Evolutionary conservation across 2,113 vertebrate genomes (phyloP).

Genomic region (Lipotes vexillifer): DNA sequence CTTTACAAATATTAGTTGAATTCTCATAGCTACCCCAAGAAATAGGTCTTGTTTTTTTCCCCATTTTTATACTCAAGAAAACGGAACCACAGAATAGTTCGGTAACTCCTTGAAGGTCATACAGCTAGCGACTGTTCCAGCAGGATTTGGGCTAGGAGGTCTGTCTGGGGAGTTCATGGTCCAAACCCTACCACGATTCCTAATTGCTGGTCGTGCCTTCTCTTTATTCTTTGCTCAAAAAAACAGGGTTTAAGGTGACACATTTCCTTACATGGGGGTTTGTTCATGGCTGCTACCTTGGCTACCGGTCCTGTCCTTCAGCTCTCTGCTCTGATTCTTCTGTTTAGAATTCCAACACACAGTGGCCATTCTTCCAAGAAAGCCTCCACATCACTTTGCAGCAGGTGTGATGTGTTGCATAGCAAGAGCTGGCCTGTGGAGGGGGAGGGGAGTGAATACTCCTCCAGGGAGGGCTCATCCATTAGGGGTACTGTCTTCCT

Average conservation of each 20-base stretch:
- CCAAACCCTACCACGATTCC: accelerated
- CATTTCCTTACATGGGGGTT: neutral
- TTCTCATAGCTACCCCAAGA: neutral
- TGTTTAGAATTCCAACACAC: neutral
- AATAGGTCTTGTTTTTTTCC: neutral
- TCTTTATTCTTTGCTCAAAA: neutral
- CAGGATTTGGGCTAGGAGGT: neutral
- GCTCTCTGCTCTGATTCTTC: neutral
- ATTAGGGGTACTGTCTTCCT: neutral
- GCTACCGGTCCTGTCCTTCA: neutral
- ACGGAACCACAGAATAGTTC: neutral
- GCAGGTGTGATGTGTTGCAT: neutral
- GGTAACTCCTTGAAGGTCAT: neutral
- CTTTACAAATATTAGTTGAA: neutral
- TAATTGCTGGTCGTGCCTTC: accelerated
- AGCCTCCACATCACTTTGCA: neutral
- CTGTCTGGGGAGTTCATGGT: accelerated
- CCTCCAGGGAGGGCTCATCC: neutral
- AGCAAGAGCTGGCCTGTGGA: neutral
- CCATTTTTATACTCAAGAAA: neutral
- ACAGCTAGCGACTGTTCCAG: too few relatives aligned
- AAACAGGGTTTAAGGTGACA: neutral
- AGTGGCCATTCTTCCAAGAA: neutral
- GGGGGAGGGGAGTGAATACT: neutral
- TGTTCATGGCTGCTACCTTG: accelerated